A percentile compares a stretch with the other conserved stretches of the same genome.
Conservation (phyloP, 2,113 vertebrate genomes). For the Zosterops japonicus region DNA sequence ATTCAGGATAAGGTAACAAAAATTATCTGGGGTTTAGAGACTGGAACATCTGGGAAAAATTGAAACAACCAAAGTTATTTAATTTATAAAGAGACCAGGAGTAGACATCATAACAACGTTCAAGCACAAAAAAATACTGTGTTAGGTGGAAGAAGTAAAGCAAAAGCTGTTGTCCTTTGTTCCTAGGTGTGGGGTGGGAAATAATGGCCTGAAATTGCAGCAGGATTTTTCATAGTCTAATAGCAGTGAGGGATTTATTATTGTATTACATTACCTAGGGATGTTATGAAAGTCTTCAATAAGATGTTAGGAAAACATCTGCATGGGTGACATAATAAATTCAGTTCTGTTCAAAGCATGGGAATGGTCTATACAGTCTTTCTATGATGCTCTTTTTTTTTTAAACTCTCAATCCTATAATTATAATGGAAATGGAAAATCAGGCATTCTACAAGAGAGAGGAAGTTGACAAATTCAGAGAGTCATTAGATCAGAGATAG, state of each 20-base stretch:
- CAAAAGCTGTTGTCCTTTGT: background rate
- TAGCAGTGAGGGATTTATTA: background rate
- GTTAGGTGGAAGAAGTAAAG: background rate
- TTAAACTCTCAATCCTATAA: background rate
- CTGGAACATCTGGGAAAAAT: background rate
- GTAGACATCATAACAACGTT: background rate
- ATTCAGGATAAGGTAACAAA: background rate
- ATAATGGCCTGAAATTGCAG: background rate
- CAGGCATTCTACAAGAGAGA: background rate
- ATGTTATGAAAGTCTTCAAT: background rate
- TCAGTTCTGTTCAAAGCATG: background rate
- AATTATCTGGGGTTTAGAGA: background rate
- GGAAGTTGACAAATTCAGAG: background rate
- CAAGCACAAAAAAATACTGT: background rate
- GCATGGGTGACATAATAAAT: background rate
- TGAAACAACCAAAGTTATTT: background rate
- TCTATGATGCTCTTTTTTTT: background rate
- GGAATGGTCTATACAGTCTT: background rate
- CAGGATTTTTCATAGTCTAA: background rate
- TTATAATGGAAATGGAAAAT: background rate
- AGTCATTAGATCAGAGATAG: background rate
- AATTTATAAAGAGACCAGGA: background rate
- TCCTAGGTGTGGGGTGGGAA: background rate
- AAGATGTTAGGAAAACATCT: background rate
- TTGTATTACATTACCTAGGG: background rate